phyloP scores from a whole-genome alignment of 1,140 invertebrate species.

The Bombus picipes region DNA sequence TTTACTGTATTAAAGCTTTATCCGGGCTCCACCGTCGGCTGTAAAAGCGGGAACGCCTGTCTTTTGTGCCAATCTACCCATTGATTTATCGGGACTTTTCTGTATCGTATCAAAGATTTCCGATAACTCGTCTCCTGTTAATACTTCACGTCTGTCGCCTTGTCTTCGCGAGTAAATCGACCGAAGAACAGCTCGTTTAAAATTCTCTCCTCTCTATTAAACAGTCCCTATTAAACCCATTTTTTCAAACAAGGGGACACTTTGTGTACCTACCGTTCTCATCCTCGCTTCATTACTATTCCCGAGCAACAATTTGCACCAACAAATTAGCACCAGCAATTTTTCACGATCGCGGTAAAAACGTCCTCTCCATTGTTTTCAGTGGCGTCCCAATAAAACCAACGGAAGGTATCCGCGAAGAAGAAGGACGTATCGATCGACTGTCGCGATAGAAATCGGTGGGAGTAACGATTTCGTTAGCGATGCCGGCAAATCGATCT shows the following conservation, averaged over 20 bases:
- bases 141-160: not conserved
- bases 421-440: not conserved
- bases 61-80: constrained; percentile 33
- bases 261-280: not conserved
- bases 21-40: not conserved
- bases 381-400: not conserved
- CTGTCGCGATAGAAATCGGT: constrained; percentile 30
- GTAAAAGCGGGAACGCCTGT: constrained; percentile 15
- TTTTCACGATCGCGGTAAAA: not conserved
- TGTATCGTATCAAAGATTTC: constrained; percentile 37
- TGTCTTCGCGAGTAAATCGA: not conserved
- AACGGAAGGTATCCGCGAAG: not conserved
- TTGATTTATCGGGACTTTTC: constrained; percentile 24
- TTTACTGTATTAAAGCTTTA: constrained; percentile 41
- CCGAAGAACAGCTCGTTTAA: not conserved
- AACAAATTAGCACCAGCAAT: not conserved
- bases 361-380: not conserved
- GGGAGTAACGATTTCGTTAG: constrained; percentile 44
- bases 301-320: not conserved
- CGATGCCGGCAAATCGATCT: constrained; percentile 26
- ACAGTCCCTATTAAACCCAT: too few species aligned
- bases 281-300: not conserved
- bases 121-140: constrained; percentile 29
- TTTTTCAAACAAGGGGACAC: not conserved
- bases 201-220: not conserved